phyloP scores from a whole-genome alignment of 2,797 vertebrate species.

The Acipenser ruthenus region DNA sequence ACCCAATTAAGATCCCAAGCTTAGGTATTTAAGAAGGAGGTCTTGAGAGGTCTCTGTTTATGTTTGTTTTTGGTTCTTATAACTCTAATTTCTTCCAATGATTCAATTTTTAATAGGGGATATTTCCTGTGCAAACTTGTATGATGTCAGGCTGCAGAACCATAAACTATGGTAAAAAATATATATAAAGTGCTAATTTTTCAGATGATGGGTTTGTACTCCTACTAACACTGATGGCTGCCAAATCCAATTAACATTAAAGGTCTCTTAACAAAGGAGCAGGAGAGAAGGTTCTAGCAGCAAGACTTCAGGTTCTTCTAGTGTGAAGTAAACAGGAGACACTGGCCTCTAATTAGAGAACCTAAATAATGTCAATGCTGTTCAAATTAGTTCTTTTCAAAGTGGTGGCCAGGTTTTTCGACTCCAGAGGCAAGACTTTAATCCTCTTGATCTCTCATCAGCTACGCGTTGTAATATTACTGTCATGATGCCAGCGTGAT shows the following conservation, averaged over 20 bases:
- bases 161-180: constrained; percentile 14
- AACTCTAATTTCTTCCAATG: constrained; percentile 22
- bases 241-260: constrained; percentile 35
- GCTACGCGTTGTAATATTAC: background rate
- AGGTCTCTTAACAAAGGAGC: constrained; percentile 11
- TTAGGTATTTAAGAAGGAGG: constrained; percentile 22
- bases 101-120: constrained; percentile 17
- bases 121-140: constrained; percentile 28
- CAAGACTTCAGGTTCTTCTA: constrained; percentile 2
- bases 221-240: constrained; percentile 37
- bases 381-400: no score
- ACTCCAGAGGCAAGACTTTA: background rate
- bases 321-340: constrained; percentile 7
- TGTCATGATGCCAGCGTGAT: background rate
- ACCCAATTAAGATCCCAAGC: constrained; percentile 46
- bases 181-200: constrained; percentile 43
- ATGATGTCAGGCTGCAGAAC: constrained; percentile 15
- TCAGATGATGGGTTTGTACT: constrained; percentile 46
- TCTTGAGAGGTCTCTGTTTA: constrained; percentile 40
- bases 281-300: background rate
- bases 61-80: constrained; percentile 44
- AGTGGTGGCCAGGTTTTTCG: no score
- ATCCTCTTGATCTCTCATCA: background rate
- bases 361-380: no score
- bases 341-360: constrained; percentile 8